These are phyloP conservation scores for Dryomyza anilis DNA, from an alignment of 2,888 invertebrate species.

Conservation along the genomic window DNA sequence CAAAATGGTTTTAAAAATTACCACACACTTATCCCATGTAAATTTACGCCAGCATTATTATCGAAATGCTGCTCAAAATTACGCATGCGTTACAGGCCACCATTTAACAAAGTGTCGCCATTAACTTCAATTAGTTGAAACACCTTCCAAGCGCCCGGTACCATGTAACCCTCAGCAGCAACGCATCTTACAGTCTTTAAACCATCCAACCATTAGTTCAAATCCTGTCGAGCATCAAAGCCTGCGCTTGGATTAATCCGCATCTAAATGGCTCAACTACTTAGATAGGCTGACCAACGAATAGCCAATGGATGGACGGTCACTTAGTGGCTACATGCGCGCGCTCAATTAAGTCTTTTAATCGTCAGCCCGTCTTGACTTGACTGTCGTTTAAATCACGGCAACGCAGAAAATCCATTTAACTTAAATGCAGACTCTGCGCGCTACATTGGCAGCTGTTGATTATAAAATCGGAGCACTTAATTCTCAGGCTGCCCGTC, in stretches of 20 bases:
- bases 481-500: neutral
- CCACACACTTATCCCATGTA: too few species aligned
- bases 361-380: conserved; percentile 7
- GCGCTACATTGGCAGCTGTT: conserved; percentile 13
- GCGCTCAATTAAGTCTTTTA: neutral
- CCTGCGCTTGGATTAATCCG: too few species aligned
- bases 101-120: neutral
- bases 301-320: neutral
- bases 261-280: too few species aligned
- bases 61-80: too few species aligned
- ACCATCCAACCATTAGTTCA: neutral
- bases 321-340: neutral
- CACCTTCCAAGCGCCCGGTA: neutral
- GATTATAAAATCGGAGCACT: conserved; percentile 20
- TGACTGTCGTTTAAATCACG: conserved; percentile 17
- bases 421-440: neutral
- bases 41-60: too few species aligned
- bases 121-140: conserved; percentile 6
- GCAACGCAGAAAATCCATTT: conserved; percentile 18
- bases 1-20: too few species aligned
- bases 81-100: too few species aligned
- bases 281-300: too few species aligned
- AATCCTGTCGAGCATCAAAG: neutral
- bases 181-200: neutral
- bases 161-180: neutral